Evolutionary conservation across 2,113 vertebrate species (phyloP).

Genomic region (Malurus alboscapulatus): DNA sequence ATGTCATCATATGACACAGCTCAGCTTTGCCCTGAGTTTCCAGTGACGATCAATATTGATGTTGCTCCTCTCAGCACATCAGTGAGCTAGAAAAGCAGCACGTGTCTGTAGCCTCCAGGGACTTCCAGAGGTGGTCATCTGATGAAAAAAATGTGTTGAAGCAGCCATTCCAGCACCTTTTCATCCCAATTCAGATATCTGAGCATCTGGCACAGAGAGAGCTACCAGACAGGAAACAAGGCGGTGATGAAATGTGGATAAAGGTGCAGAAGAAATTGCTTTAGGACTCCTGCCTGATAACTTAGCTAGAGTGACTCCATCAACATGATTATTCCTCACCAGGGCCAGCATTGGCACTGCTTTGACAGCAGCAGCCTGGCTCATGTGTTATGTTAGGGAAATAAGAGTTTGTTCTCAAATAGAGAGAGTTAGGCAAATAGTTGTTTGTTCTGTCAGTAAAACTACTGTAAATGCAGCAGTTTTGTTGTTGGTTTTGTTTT

Average conservation of each 20-base stretch:
- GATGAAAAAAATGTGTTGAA: neutral
- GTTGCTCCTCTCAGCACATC: neutral
- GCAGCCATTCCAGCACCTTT: neutral
- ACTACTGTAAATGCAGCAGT: neutral
- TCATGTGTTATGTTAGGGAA: neutral
- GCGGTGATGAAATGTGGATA: neutral
- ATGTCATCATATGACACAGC: neutral
- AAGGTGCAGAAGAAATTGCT: neutral
- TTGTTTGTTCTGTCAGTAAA: neutral
- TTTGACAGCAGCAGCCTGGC: neutral
- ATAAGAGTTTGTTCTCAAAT: neutral
- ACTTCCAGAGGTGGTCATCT: neutral
- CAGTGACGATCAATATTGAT: neutral
- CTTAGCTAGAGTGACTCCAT: neutral
- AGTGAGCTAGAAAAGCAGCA: neutral
- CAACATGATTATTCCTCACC: neutral
- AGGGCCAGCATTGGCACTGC: neutral
- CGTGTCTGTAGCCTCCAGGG: neutral
- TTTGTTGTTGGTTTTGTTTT: rapidly evolving
- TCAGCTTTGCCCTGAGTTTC: neutral
- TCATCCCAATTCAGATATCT: neutral
- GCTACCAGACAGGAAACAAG: neutral
- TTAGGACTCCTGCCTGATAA: neutral
- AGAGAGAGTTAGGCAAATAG: neutral
- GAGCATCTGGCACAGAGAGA: neutral